phyloP scores from a whole-genome alignment of 2,888 invertebrate genomes.

The Drosophila rubida region DNA sequence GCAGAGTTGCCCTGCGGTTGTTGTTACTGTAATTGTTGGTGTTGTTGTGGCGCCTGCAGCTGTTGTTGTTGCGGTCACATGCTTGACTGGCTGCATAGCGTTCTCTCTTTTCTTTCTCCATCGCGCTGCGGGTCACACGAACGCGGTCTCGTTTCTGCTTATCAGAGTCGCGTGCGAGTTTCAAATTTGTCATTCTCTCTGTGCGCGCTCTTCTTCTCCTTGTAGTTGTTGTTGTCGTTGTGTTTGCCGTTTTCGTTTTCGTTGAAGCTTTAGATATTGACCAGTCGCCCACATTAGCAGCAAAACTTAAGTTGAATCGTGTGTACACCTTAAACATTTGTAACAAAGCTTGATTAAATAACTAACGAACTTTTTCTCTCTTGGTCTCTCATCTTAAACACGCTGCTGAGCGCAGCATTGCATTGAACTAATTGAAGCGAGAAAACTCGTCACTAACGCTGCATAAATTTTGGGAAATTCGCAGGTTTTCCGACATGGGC shows the following conservation, averaged over 20 bases:
- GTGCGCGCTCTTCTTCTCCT: neutral
- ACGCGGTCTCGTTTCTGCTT: conserved; percentile 15
- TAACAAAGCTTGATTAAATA: too few relatives aligned
- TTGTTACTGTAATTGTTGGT: neutral
- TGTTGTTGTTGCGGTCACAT: conserved; percentile 5
- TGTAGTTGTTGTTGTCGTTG: conserved; percentile 7
- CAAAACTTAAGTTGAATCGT: neutral
- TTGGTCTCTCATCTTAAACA: too few relatives aligned
- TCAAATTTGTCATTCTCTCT: conserved; percentile 25
- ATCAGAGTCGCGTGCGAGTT: conserved; percentile 53
- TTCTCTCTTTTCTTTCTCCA: neutral
- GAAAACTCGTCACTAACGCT: conserved; percentile 39
- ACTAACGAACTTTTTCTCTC: too few relatives aligned
- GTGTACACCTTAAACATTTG: too few relatives aligned
- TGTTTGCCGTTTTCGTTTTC: too few relatives aligned
- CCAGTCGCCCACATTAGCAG: neutral
- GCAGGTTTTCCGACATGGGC: conserved; percentile 92
- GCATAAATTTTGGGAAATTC: conserved; percentile 27
- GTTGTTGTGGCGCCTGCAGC: neutral
- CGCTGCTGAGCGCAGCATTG: too few relatives aligned
- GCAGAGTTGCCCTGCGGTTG: neutral
- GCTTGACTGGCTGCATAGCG: conserved; percentile 1
- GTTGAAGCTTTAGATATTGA: neutral
- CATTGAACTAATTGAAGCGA: conserved; percentile 34
- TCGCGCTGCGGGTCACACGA: conserved; percentile 11